Conservation (phyloP, 1,140 invertebrate species). For the Magallana angulata region DNA sequence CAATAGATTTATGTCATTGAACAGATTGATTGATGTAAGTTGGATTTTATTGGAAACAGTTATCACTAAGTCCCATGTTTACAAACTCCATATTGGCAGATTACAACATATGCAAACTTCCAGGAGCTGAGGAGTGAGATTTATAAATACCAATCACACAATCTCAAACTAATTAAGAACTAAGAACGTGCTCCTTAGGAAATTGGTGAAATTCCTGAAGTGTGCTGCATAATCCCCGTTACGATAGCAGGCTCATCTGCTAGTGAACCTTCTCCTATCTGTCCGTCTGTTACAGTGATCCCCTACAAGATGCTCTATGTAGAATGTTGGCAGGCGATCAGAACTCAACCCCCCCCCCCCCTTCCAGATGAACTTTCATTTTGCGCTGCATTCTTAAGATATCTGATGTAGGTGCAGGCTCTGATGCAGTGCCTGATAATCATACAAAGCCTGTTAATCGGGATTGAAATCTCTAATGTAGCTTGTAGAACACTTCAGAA, state of each 20-base stretch:
- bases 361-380: not conserved
- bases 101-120: not conserved
- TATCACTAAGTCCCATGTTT: not conserved
- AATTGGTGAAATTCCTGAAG: not conserved
- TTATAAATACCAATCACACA: not conserved
- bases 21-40: not conserved
- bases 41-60: slow-evolving; percentile 11
- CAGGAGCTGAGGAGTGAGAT: slow-evolving; percentile 4
- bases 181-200: not conserved
- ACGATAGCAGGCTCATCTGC: not conserved
- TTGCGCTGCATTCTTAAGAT: not conserved
- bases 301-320: not conserved
- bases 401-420: slow-evolving; percentile 15
- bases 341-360: not conserved
- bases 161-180: not conserved
- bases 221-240: not conserved
- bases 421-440: not conserved
- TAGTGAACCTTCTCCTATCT: not conserved
- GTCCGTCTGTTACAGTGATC: not conserved
- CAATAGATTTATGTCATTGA: too few species aligned
- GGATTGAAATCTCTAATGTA: slow-evolving; percentile 24
- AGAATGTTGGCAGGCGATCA: slow-evolving; percentile 9
- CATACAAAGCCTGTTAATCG: not conserved
- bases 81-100: not conserved
- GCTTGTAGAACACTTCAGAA: not conserved